Evolutionary conservation across 2,888 invertebrate species (phyloP).

Genomic region (Metacarcinus magister): DNA sequence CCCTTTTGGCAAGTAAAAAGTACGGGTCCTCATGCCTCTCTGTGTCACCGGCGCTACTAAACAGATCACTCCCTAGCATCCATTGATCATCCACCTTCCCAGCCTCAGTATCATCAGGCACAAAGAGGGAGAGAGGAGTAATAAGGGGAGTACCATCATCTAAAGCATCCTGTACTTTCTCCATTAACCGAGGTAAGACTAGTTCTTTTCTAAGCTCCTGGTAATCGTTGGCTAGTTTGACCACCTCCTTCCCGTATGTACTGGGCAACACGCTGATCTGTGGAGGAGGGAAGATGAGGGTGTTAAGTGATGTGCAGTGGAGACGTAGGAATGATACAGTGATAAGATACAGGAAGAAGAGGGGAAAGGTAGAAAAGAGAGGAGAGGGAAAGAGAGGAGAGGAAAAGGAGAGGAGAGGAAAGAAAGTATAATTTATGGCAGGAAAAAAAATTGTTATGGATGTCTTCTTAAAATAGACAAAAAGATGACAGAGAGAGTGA

Average conservation of each 20-base stretch:
- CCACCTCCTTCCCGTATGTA: conserved; percentile 72
- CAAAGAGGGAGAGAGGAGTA: conserved; percentile 73
- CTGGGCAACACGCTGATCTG: conserved; percentile 77
- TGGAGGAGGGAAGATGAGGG: not conserved
- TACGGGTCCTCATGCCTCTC: conserved; percentile 64
- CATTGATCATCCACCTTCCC: conserved; percentile 76
- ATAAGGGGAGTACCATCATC: conserved; percentile 71
- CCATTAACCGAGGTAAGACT: conserved; percentile 77
- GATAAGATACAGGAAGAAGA: not conserved
- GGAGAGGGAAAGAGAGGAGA: not conserved
- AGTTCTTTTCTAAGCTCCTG: conserved; percentile 59
- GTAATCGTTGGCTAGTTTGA: conserved; percentile 51
- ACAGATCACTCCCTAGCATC: conserved; percentile 78
- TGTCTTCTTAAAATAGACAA: too few relatives aligned
- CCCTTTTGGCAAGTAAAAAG: conserved; percentile 79
- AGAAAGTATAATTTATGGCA: not conserved
- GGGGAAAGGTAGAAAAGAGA: not conserved
- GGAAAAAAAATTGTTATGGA: too few relatives aligned
- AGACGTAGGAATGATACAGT: not conserved
- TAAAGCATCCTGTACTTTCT: conserved; percentile 64
- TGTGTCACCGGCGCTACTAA: conserved; percentile 77
- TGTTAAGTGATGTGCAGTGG: too few relatives aligned
- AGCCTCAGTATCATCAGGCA: conserved; percentile 73
- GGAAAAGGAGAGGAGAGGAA: not conserved
- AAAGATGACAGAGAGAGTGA: too few relatives aligned